A percentile compares a stretch with the other conserved stretches of the same genome.
phyloP scores from a whole-genome alignment of 2,797 vertebrate genomes.

The Pseudomugil tenellus region DNA sequence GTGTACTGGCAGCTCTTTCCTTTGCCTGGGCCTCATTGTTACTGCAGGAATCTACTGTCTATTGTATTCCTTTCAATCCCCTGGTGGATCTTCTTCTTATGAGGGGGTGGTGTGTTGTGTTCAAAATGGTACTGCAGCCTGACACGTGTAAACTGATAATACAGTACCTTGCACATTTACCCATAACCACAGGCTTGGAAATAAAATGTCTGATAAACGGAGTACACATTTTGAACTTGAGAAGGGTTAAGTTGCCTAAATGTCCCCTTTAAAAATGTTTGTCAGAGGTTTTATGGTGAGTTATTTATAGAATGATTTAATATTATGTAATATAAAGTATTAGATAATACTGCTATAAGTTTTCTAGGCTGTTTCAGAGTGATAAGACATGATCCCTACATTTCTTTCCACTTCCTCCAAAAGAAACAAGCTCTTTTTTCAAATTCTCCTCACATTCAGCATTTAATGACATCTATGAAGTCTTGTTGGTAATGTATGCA shows the following conservation, averaged over 20 bases:
- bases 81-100: conserved; percentile 55
- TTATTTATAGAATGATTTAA: no score
- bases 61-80: conserved; percentile 67
- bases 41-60: conserved; percentile 64
- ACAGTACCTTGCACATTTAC: conserved; percentile 18
- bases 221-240: conserved; percentile 82
- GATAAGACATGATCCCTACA: conserved; percentile 26
- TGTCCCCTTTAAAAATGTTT: conserved; percentile 10
- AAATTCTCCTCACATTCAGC: conserved; percentile 1
- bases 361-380: conserved; percentile 35
- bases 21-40: conserved; percentile 68
- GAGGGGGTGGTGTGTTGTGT: conserved; percentile 62
- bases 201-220: conserved; percentile 79
- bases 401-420: conserved; percentile 23
- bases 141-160: conserved; percentile 64
- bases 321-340: conserved; percentile 56
- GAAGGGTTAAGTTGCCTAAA: conserved; percentile 75
- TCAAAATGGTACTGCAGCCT: conserved; percentile 61
- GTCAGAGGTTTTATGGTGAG: no score
- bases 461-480: conserved; percentile 49
- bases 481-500: conserved; percentile 55
- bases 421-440: conserved; percentile 29
- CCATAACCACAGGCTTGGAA: conserved; percentile 71
- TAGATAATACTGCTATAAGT: conserved; percentile 39
- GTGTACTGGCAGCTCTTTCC: conserved; percentile 46